Evolutionary conservation across 2,888 invertebrate genomes (phyloP).

Genomic region (Oligia strigilis): DNA sequence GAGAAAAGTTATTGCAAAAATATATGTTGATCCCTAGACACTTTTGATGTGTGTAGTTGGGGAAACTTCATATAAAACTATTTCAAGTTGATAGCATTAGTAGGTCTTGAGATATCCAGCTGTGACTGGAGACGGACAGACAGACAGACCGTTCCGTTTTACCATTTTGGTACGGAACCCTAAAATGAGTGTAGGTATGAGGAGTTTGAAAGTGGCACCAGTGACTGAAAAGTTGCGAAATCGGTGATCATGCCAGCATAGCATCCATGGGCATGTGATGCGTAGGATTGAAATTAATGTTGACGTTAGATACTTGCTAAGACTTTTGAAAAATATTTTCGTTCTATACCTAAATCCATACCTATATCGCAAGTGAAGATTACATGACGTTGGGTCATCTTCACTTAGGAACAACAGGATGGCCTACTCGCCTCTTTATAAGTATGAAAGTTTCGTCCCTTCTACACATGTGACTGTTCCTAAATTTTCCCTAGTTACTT

Average conservation of each 20-base stretch:
- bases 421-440: background rate
- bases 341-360: background rate
- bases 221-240: background rate
- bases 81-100: too few species aligned
- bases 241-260: background rate
- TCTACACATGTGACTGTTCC: background rate
- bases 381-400: too few species aligned
- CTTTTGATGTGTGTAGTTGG: too few species aligned
- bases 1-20: too few species aligned
- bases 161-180: too few species aligned
- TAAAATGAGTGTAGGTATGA: background rate
- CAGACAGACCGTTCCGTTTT: too few species aligned
- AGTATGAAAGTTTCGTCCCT: background rate
- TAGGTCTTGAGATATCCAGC: too few species aligned
- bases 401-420: background rate
- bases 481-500: background rate
- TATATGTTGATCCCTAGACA: too few species aligned
- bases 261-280: background rate
- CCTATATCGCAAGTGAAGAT: background rate
- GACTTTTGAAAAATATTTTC: background rate
- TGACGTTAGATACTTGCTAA: background rate
- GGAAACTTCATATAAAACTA: too few species aligned
- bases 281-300: background rate
- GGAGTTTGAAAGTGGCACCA: background rate
- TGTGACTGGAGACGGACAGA: too few species aligned